Percentiles rank a stretch among this genome's conserved stretches.
Conservation (phyloP, 2,888 invertebrate genomes). For the Cephus nigrinus region DNA sequence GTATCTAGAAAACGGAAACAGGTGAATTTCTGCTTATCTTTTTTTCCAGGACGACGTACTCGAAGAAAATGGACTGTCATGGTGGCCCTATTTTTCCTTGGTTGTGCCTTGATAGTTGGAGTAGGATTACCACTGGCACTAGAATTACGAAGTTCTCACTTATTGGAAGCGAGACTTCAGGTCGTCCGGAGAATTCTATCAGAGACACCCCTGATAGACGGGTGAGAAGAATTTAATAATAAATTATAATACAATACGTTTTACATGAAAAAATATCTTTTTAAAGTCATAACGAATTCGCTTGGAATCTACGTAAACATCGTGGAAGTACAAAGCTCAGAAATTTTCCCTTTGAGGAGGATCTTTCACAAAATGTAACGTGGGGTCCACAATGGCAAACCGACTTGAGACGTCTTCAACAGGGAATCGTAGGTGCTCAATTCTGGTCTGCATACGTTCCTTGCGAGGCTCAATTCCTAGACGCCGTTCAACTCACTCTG, state of each 20-base stretch:
- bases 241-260: not conserved
- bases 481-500: conserved; percentile 75
- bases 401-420: conserved; percentile 66
- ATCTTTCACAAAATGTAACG: conserved; percentile 57
- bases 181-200: conserved; percentile 70
- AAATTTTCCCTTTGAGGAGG: conserved; percentile 63
- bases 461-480: conserved; percentile 74
- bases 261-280: not conserved
- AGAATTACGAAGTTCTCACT: conserved; percentile 70
- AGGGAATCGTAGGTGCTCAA: conserved; percentile 69
- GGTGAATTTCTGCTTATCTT: too few species aligned
- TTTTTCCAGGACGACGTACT: conserved; percentile 39
- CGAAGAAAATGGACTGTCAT: conserved; percentile 57
- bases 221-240: conserved; percentile 51
- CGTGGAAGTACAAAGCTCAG: conserved; percentile 58
- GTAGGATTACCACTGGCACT: conserved; percentile 69
- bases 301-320: conserved; percentile 64
- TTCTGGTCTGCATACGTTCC: conserved; percentile 68
- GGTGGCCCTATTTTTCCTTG: conserved; percentile 57
- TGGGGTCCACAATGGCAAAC: conserved; percentile 67
- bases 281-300: conserved; percentile 65
- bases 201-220: conserved; percentile 71
- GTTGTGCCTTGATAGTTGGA: conserved; percentile 62
- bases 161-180: conserved; percentile 70
- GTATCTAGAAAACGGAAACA: too few species aligned